These are phyloP conservation scores for Alentia gelatinosa DNA, from an alignment of 2,888 invertebrate genomes.

Conservation along the genomic window DNA sequence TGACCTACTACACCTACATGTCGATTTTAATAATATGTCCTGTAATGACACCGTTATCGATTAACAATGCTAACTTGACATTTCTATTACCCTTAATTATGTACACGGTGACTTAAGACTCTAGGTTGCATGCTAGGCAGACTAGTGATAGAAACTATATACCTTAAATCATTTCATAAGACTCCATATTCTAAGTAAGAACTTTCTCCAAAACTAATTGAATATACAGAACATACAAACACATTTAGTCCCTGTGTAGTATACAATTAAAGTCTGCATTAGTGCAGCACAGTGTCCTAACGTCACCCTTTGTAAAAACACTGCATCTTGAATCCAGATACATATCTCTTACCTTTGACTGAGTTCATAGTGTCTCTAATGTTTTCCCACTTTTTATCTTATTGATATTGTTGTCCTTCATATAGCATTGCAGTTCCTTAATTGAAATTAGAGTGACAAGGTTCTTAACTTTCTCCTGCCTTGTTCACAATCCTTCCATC, in stretches of 20 bases:
- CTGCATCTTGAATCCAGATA: conserved; percentile 28
- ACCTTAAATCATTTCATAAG: too few relatives aligned
- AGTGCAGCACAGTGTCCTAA: conserved; percentile 21
- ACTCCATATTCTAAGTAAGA: not conserved
- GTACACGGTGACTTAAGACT: conserved; percentile 29
- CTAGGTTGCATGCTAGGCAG: conserved; percentile 44
- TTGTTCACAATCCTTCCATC: not conserved
- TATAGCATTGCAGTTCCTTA: not conserved
- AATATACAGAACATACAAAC: too few relatives aligned
- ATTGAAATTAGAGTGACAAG: not conserved
- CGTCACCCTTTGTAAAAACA: conserved; percentile 23
- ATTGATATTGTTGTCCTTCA: not conserved
- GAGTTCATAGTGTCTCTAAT: conserved; percentile 4
- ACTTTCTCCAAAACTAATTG: too few relatives aligned
- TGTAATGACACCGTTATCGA: conserved; percentile 1
- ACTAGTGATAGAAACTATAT: not conserved
- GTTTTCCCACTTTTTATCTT: conserved; percentile 12
- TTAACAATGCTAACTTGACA: conserved; percentile 20
- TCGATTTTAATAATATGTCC: conserved; percentile 1
- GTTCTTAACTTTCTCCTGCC: not conserved
- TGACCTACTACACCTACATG: conserved; percentile 25
- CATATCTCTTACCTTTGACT: conserved; percentile 8
- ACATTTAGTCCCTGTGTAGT: too few relatives aligned
- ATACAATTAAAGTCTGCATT: not conserved
- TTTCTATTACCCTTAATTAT: not conserved